phyloP scores from a whole-genome alignment of 1,140 invertebrate species.

The Micrasema longulum region DNA sequence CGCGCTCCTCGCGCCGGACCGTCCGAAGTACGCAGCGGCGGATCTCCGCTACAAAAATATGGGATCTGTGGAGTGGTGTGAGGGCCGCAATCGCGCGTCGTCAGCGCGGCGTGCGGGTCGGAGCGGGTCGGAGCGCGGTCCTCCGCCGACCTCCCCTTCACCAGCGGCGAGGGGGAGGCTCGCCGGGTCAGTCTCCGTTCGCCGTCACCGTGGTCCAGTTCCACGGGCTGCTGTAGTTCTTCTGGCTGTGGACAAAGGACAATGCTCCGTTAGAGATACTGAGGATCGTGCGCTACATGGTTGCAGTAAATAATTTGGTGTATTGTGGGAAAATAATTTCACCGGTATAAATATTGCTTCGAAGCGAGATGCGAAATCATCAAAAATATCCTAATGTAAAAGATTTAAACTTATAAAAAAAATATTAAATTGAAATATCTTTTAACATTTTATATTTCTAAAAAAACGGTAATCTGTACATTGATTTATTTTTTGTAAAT shows the following conservation, averaged over 20 bases:
- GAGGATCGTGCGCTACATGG: too few species aligned
- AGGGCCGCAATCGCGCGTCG: neutral
- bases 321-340: too few species aligned
- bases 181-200: constrained; percentile 66
- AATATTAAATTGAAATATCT: too few species aligned
- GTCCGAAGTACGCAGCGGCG: neutral
- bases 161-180: constrained; percentile 64
- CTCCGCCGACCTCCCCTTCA: constrained; percentile 55
- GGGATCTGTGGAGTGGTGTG: constrained; percentile 6
- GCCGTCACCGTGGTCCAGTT: constrained; percentile 67
- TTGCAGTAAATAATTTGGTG: too few species aligned
- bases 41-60: neutral
- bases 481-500: too few species aligned
- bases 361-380: too few species aligned
- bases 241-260: constrained; percentile 60
- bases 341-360: neutral
- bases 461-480: too few species aligned
- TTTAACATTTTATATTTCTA: too few species aligned
- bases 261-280: constrained; percentile 18
- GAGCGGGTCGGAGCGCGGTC: neutral
- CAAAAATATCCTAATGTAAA: too few species aligned
- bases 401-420: too few species aligned
- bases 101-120: neutral
- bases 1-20: neutral
- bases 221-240: constrained; percentile 66